Conservation (phyloP, 2,888 invertebrate species). For the Phengaris alcon region DNA sequence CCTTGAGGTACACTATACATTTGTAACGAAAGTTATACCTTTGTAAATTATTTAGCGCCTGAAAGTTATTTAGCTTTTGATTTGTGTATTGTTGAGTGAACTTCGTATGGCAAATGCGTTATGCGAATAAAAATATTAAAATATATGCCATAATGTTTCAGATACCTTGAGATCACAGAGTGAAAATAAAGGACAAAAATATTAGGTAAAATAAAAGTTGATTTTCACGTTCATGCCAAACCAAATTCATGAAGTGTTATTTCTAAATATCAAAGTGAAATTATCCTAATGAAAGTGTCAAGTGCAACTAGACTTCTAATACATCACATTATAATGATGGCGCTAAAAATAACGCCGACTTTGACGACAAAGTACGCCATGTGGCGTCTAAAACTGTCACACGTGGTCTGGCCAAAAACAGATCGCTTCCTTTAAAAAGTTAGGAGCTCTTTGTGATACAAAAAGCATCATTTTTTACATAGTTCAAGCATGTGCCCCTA, state of each 20-base stretch:
- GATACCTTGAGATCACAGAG: neutral
- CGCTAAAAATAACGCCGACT: conserved; percentile 67
- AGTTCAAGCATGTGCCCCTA: conserved; percentile 68
- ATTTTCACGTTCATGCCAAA: conserved; percentile 30
- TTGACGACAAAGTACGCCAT: conserved; percentile 73
- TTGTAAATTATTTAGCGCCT: neutral
- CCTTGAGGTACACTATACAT: conserved; percentile 58
- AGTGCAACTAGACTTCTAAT: conserved; percentile 52
- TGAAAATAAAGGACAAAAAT: no score
- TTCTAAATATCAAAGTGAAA: conserved; percentile 36
- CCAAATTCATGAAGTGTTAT: conserved; percentile 48
- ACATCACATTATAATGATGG: conserved; percentile 63
- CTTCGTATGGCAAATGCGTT: neutral
- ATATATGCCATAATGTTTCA: neutral
- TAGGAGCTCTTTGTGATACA: conserved; percentile 68
- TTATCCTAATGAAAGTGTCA: conserved; percentile 28
- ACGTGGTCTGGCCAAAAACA: conserved; percentile 70
- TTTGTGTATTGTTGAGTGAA: no score
- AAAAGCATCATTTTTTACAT: conserved; percentile 68
- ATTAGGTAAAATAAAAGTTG: neutral
- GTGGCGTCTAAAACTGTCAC: conserved; percentile 68
- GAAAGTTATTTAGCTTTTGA: neutral
- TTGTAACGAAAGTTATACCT: conserved; percentile 45
- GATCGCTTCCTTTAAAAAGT: conserved; percentile 79
- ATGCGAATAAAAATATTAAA: neutral